Evolutionary conservation across 1,140 invertebrate genomes (phyloP).

Genomic region (Drosophila pachea): DNA sequence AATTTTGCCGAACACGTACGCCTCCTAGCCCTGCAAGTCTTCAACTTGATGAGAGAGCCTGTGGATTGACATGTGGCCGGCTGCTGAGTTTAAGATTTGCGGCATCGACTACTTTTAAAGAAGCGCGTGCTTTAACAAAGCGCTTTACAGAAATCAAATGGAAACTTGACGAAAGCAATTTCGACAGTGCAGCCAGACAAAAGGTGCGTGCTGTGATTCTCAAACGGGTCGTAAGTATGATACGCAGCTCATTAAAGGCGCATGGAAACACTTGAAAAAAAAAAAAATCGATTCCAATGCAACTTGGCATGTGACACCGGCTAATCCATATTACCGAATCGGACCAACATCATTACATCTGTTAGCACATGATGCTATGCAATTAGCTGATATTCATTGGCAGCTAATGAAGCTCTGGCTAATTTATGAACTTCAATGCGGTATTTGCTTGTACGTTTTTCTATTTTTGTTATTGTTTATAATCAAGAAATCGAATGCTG

Average conservation of each 20-base stretch:
- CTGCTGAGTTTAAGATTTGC: constrained; percentile 28
- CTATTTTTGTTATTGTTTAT: constrained; percentile 47
- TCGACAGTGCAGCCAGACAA: constrained; percentile 19
- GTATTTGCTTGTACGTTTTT: neutral
- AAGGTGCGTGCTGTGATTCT: constrained; percentile 38
- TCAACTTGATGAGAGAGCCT: constrained; percentile 21
- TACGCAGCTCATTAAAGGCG: neutral
- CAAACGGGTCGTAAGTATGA: neutral
- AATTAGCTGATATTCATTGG: constrained; percentile 1
- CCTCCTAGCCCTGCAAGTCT: constrained; percentile 51
- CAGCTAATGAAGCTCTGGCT: constrained; percentile 46
- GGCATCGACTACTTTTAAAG: constrained; percentile 1
- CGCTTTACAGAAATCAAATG: neutral
- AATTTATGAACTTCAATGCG: constrained; percentile 55
- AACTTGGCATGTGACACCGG: neutral
- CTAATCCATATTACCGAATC: neutral
- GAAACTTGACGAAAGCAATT: constrained; percentile 4
- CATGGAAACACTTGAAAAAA: neutral
- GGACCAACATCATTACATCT: neutral
- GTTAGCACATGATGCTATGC: neutral
- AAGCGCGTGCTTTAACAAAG: constrained; percentile 29
- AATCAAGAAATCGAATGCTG: constrained; percentile 55
- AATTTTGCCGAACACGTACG: constrained; percentile 44
- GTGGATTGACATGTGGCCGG: constrained; percentile 63
- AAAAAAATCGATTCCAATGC: neutral